phyloP scores from a whole-genome alignment of 2,888 invertebrate species.

The Dione vanillae region DNA sequence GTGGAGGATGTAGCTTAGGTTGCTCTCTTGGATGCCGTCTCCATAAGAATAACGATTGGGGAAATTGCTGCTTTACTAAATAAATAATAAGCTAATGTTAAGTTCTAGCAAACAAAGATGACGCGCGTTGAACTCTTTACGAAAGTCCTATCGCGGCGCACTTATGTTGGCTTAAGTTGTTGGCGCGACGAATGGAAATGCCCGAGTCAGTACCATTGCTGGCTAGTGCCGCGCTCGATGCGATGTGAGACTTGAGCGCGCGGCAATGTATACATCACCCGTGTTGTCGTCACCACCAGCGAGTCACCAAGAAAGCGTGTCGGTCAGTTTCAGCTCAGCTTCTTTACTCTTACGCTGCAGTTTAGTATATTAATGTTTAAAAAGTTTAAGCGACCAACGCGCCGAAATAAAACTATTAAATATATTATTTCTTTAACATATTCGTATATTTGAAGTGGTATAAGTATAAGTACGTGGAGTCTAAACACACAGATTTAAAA shows the following conservation, averaged over 20 bases:
- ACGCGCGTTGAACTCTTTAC: constrained; percentile 79
- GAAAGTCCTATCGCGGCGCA: constrained; percentile 56
- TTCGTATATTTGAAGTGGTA: too few species aligned
- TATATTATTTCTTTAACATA: too few species aligned
- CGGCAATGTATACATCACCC: not conserved
- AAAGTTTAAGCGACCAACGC: too few species aligned
- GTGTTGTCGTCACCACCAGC: constrained; percentile 15
- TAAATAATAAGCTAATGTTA: too few species aligned
- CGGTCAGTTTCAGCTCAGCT: constrained; percentile 36
- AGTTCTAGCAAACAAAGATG: constrained; percentile 42
- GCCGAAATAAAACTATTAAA: too few species aligned
- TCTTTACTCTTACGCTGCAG: constrained; percentile 43
- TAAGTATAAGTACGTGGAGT: too few species aligned
- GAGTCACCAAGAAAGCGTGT: constrained; percentile 23
- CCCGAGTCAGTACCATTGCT: constrained; percentile 15
- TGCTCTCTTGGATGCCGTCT: too few species aligned
- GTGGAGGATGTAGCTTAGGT: too few species aligned
- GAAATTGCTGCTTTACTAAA: too few species aligned
- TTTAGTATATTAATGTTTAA: not conserved
- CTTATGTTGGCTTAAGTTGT: constrained; percentile 16
- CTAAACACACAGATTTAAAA: too few species aligned
- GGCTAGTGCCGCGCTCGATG: not conserved
- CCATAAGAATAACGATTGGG: too few species aligned
- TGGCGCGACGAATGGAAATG: constrained; percentile 3
- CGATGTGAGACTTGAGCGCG: not conserved